Evolutionary conservation across 2,797 vertebrate genomes (phyloP).

Genomic region (Eulemur albifrons): DNA sequence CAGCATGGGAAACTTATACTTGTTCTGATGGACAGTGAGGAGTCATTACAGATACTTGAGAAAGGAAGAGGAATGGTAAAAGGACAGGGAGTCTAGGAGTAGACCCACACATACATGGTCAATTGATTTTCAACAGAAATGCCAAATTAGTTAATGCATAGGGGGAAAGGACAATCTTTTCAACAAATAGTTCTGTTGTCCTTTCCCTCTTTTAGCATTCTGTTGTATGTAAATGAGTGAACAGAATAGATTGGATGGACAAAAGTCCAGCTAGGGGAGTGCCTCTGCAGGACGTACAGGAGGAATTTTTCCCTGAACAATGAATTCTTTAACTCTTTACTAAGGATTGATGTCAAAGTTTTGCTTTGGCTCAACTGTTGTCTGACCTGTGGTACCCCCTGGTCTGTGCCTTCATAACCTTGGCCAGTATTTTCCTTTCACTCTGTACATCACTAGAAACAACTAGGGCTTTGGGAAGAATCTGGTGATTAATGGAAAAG

Average conservation of each 20-base stretch:
- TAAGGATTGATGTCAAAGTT: neutral
- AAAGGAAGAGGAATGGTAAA: neutral
- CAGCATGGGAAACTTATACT: neutral
- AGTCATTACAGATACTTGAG: neutral
- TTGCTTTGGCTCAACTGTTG: neutral
- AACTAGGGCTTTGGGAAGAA: neutral
- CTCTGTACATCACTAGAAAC: neutral
- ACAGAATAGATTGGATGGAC: neutral
- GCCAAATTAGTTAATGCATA: neutral
- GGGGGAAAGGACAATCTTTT: neutral
- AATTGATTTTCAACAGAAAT: neutral
- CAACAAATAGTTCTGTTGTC: neutral
- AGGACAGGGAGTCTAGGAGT: neutral
- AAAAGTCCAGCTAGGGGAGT: neutral
- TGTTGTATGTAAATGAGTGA: neutral
- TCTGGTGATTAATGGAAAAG: slow-evolving; percentile 27
- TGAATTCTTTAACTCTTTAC: neutral
- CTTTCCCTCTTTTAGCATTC: neutral
- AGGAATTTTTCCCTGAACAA: neutral
- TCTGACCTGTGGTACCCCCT: neutral
- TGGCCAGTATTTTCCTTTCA: neutral
- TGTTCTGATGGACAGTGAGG: neutral
- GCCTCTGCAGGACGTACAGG: neutral
- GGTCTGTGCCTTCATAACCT: neutral
- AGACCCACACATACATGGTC: neutral